Percentiles rank a stretch among this genome's conserved stretches.
These are phyloP conservation scores for Gymnoscopelus braueri DNA, from an alignment of 2,797 vertebrate species.

Conservation along the genomic window DNA sequence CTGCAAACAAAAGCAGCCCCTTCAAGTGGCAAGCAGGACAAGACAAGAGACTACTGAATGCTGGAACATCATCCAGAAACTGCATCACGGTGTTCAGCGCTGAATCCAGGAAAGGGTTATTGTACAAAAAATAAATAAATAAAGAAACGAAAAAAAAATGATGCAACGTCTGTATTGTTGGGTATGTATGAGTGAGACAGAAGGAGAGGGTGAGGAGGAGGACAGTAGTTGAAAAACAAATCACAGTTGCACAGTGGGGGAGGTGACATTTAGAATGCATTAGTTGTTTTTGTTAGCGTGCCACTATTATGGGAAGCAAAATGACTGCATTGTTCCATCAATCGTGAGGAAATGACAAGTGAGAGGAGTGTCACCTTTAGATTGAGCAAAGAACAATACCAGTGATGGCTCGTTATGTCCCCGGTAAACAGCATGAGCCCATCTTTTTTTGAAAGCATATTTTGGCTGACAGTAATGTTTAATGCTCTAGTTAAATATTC, in stretches of 20 bases:
- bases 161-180: too few relatives aligned
- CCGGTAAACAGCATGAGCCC: slow-evolving; percentile 53
- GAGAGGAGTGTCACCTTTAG: slow-evolving; percentile 62
- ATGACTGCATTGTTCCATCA: slow-evolving; percentile 60
- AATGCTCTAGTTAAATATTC: slow-evolving; percentile 78
- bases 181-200: slow-evolving; percentile 1
- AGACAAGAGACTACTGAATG: background rate
- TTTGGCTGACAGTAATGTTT: slow-evolving; percentile 70
- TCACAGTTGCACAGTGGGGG: slow-evolving; percentile 17
- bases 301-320: slow-evolving; percentile 43
- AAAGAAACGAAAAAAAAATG: too few relatives aligned
- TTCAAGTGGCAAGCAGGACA: slow-evolving; percentile 2
- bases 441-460: slow-evolving; percentile 57
- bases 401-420: slow-evolving; percentile 64
- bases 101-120: too few relatives aligned
- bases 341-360: slow-evolving; percentile 60
- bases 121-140: too few relatives aligned
- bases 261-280: slow-evolving; percentile 64
- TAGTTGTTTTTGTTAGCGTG: slow-evolving; percentile 46
- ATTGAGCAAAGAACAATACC: slow-evolving; percentile 63
- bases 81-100: background rate
- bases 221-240: slow-evolving; percentile 19
- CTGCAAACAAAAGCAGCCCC: slow-evolving; percentile 5
- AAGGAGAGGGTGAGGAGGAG: slow-evolving; percentile 7
- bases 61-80: background rate